Conservation (phyloP, 1,140 invertebrate genomes). For the Tribolium castaneum region DNA sequence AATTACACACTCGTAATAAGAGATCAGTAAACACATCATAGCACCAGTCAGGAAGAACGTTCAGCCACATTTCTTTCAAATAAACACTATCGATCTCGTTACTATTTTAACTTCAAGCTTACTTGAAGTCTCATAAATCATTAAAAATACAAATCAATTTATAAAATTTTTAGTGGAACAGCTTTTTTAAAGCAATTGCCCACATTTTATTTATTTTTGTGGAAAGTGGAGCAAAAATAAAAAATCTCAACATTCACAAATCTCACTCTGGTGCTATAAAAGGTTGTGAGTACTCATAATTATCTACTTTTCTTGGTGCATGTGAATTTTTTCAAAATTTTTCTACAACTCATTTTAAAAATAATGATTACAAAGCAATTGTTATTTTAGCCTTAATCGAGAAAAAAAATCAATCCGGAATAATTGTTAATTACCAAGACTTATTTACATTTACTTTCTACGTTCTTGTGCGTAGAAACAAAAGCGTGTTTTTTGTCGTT, state of each 20-base stretch:
- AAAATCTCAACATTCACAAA: too few relatives aligned
- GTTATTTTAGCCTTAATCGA: too few relatives aligned
- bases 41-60: not conserved
- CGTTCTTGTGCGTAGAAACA: not conserved
- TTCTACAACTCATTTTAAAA: too few relatives aligned
- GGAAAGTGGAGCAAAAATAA: not conserved
- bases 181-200: not conserved
- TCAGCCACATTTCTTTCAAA: not conserved
- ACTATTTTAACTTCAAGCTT: not conserved
- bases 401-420: too few relatives aligned
- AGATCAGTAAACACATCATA: not conserved
- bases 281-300: too few relatives aligned
- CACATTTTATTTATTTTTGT: not conserved
- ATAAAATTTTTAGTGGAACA: not conserved
- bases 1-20: not conserved
- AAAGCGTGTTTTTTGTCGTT: slow-evolving; percentile 1
- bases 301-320: too few relatives aligned
- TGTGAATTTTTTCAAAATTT: too few relatives aligned
- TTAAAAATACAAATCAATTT: not conserved
- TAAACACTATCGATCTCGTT: not conserved
- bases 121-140: not conserved
- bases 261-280: too few relatives aligned
- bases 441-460: too few relatives aligned
- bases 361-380: too few relatives aligned
- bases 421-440: too few relatives aligned